Percentiles rank a stretch among this genome's conserved stretches.
These are phyloP conservation scores for Charaxes varanes DNA, from an alignment of 1,140 invertebrate genomes.

Conservation along the genomic window DNA sequence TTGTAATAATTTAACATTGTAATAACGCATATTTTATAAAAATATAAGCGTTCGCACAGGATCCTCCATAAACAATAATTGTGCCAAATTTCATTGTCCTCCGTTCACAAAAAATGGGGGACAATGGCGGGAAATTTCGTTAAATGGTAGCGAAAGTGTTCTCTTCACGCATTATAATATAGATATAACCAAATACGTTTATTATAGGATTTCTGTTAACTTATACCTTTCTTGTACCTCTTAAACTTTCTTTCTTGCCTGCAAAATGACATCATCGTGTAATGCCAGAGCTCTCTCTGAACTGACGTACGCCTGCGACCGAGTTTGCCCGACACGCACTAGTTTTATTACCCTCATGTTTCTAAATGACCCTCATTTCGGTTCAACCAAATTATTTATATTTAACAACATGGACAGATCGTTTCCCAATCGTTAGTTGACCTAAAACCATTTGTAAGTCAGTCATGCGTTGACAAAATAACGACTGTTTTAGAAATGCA, in stretches of 20 bases:
- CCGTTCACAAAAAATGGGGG: too few species aligned
- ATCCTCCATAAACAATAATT: too few species aligned
- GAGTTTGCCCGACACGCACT: slow-evolving; percentile 68
- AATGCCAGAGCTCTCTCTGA: slow-evolving; percentile 20
- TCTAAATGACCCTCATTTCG: slow-evolving; percentile 72
- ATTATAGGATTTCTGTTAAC: too few species aligned
- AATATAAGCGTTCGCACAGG: too few species aligned
- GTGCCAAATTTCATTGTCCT: too few species aligned
- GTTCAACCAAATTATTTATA: slow-evolving; percentile 72
- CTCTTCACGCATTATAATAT: too few species aligned
- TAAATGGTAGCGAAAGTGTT: too few species aligned
- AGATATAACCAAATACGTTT: too few species aligned
- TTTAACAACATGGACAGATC: slow-evolving; percentile 68
- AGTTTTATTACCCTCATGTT: slow-evolving; percentile 74
- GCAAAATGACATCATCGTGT: slow-evolving; percentile 15
- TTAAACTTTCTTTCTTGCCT: slow-evolving; percentile 18
- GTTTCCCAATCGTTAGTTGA: slow-evolving; percentile 69
- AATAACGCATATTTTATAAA: too few species aligned
- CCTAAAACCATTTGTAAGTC: slow-evolving; percentile 64
- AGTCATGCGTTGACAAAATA: slow-evolving; percentile 63
- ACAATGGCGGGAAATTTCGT: too few species aligned
- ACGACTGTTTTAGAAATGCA: slow-evolving; percentile 40
- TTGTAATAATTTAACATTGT: too few species aligned
- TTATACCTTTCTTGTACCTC: too few species aligned
- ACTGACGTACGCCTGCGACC: slow-evolving; percentile 43